Conservation (phyloP, 2,797 vertebrate genomes). For the Masticophis lateralis region DNA sequence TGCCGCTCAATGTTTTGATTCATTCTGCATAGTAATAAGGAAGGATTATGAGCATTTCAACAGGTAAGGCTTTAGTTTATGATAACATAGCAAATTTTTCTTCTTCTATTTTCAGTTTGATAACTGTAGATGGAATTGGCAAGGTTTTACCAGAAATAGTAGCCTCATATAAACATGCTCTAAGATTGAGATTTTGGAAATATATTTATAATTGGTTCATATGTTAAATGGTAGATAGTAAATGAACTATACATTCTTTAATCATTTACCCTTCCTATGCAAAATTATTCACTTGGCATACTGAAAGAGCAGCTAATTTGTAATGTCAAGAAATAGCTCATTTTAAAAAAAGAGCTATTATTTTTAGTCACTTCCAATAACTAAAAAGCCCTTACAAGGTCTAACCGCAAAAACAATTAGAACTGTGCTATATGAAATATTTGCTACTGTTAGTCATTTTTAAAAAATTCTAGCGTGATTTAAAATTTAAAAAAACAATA, state of each 20-base stretch:
- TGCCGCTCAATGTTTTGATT: neutral
- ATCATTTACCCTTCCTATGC: neutral
- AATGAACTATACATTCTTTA: constrained; percentile 7
- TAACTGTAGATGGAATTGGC: neutral
- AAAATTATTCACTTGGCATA: neutral
- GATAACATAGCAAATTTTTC: neutral
- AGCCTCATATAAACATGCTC: neutral
- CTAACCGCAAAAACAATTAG: neutral
- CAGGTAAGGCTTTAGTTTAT: no score
- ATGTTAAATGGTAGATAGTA: neutral
- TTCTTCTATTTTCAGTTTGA: neutral
- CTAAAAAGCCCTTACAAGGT: neutral
- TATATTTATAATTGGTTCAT: neutral
- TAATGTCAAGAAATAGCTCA: neutral
- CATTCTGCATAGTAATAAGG: neutral
- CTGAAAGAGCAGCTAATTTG: neutral
- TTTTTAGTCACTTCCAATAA: constrained; percentile 11
- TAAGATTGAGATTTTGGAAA: neutral
- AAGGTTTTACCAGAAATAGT: neutral
- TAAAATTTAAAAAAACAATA: neutral
- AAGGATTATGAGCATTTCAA: neutral
- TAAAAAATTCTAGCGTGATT: neutral
- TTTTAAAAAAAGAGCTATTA: neutral
- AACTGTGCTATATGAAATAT: neutral
- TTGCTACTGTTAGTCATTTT: neutral